These are phyloP conservation scores for Volucella inflata DNA, from an alignment of 2,888 invertebrate genomes.

Conservation along the genomic window DNA sequence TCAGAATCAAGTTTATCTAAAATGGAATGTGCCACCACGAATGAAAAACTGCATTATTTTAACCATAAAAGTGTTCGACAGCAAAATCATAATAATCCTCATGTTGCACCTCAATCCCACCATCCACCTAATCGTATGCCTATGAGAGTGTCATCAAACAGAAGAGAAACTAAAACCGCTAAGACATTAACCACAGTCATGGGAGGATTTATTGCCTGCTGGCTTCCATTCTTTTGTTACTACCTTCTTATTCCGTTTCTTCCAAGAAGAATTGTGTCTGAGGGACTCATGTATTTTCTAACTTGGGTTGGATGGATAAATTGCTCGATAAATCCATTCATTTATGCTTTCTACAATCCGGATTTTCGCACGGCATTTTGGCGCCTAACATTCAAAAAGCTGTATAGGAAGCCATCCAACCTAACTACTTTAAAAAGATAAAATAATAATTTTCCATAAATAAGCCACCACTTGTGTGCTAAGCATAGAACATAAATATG, in stretches of 20 bases:
- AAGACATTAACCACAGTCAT: constrained; percentile 94
- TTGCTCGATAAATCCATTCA: constrained; percentile 95
- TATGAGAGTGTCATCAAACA: constrained; percentile 87
- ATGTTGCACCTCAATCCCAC: constrained; percentile 72
- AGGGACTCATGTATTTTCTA: constrained; percentile 89
- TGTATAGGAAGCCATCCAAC: constrained; percentile 81
- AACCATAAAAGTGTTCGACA: constrained; percentile 49
- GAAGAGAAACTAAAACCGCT: constrained; percentile 93
- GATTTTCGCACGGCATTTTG: constrained; percentile 94
- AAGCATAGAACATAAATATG: no score
- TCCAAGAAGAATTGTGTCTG: constrained; percentile 86
- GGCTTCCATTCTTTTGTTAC: constrained; percentile 94
- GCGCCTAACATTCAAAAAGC: constrained; percentile 87
- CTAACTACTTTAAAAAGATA: constrained; percentile 80
- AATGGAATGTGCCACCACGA: constrained; percentile 46
- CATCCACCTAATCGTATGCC: constrained; percentile 80
- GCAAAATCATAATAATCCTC: constrained; percentile 67
- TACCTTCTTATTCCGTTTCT: constrained; percentile 93
- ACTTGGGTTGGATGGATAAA: constrained; percentile 97
- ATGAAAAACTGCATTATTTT: constrained; percentile 62
- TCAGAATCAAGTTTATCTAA: constrained; percentile 79
- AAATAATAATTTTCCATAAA: not conserved
- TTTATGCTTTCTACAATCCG: constrained; percentile 94
- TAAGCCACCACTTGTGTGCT: no score
- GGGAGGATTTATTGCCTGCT: constrained; percentile 94